phyloP scores from a whole-genome alignment of 2,888 invertebrate genomes.

The Suillia variegata region DNA sequence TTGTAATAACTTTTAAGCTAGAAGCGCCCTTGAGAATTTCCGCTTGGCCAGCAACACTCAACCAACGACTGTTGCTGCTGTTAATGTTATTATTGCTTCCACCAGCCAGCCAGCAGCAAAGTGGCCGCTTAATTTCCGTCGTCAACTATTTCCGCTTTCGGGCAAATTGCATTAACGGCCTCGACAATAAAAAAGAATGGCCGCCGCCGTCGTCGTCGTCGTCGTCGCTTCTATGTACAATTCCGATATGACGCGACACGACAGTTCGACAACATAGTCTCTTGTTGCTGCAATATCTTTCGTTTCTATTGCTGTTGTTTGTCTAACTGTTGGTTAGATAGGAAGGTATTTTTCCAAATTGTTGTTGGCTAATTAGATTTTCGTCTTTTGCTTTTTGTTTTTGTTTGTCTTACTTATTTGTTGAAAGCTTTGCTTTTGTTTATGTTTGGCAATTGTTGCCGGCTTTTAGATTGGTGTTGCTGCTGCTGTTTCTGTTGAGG shows the following conservation, averaged over 20 bases:
- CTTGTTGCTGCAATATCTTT: constrained; percentile 8
- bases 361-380: constrained; percentile 6
- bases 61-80: too few species aligned
- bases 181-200: constrained; percentile 11
- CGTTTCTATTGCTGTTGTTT: constrained; percentile 13
- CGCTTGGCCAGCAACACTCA: too few species aligned
- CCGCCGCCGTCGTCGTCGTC: background rate
- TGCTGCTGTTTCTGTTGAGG: background rate
- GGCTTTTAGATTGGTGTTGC: constrained; percentile 3
- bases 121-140: constrained; percentile 32
- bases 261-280: constrained; percentile 7
- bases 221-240: background rate
- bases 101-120: background rate
- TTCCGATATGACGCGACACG: too few species aligned
- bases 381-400: background rate
- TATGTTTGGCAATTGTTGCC: constrained; percentile 3
- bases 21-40: background rate
- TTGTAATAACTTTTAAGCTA: background rate
- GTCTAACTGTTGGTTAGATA: background rate
- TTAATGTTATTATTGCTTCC: too few species aligned
- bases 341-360: constrained; percentile 13
- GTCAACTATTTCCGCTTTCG: constrained; percentile 38
- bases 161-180: constrained; percentile 36
- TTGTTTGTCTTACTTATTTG: background rate
- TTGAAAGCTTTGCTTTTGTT: background rate